Conservation (phyloP, 2,888 invertebrate species). For the Dexiosoma caninum region DNA sequence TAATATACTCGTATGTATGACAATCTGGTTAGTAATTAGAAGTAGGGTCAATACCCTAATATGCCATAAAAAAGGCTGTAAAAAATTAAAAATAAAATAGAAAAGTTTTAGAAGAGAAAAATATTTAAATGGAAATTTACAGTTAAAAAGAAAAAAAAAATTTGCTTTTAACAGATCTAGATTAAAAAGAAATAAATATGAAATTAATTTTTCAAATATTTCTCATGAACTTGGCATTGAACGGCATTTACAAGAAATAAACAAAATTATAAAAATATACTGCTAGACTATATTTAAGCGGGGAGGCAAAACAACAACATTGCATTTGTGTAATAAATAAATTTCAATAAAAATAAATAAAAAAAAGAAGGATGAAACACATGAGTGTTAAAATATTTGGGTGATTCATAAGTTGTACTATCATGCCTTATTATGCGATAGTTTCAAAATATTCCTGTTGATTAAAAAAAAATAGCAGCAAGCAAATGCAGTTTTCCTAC, state of each 20-base stretch:
- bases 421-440: no score
- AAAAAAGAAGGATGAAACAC: slow-evolving; percentile 26
- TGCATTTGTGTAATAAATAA: slow-evolving; percentile 1
- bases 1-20: no score
- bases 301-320: background rate
- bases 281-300: background rate
- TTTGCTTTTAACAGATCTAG: background rate
- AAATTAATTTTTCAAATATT: slow-evolving; percentile 30
- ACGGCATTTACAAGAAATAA: slow-evolving; percentile 46
- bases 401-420: no score
- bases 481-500: no score
- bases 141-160: background rate
- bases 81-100: background rate
- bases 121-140: background rate
- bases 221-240: slow-evolving; percentile 47
- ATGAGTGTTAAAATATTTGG: slow-evolving; percentile 28
- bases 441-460: no score
- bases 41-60: background rate
- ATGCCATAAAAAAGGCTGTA: background rate
- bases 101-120: background rate
- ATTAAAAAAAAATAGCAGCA: no score
- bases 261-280: slow-evolving; percentile 4
- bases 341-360: no score
- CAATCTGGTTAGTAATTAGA: background rate
- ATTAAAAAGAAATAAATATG: background rate